These are phyloP conservation scores for Chrysaora quinquecirrha DNA, from an alignment of 30 jellyfish, hydroid and myxozoan species.

Conservation along the genomic window DNA sequence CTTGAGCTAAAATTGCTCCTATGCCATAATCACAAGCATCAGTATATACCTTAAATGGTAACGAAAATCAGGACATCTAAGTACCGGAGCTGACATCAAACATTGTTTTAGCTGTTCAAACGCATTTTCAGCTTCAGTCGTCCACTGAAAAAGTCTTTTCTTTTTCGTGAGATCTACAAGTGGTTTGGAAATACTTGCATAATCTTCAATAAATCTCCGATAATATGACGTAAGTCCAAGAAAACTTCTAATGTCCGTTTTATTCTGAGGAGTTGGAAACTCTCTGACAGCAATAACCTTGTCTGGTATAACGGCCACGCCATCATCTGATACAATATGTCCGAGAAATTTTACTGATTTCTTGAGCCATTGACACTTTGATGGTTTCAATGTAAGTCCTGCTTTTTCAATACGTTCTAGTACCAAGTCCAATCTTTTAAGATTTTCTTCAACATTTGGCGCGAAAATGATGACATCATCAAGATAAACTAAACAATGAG, in stretches of 20 bases:
- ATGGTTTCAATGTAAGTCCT: conserved; percentile 48
- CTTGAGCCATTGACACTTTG: conserved; percentile 48
- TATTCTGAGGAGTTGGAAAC: conserved; percentile 30
- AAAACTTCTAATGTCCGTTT: conserved; percentile 23
- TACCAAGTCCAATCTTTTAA: conserved; percentile 27
- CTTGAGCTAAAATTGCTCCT: conserved; percentile 68
- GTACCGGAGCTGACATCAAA: conserved; percentile 46
- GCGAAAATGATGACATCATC: too few species aligned
- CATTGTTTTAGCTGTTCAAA: conserved; percentile 17
- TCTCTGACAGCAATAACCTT: conserved; percentile 29
- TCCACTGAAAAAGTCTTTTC: conserved; percentile 11
- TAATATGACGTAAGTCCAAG: conserved; percentile 19
- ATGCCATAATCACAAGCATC: conserved; percentile 62
- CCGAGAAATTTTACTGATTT: conserved; percentile 54
- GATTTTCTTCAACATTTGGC: conserved; percentile 44
- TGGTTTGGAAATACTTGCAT: too few species aligned
- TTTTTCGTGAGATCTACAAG: conserved; percentile 45
- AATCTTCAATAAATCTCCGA: not conserved
- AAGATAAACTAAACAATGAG: too few species aligned
- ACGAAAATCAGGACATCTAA: conserved; percentile 42
- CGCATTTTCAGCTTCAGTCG: conserved; percentile 3
- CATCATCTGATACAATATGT: conserved; percentile 27
- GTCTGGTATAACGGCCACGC: conserved; percentile 44
- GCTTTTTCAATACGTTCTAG: conserved; percentile 35
- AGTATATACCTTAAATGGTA: conserved; percentile 46